Evolutionary conservation across 2,888 invertebrate genomes (phyloP).

Genomic region (Mimas tiliae): DNA sequence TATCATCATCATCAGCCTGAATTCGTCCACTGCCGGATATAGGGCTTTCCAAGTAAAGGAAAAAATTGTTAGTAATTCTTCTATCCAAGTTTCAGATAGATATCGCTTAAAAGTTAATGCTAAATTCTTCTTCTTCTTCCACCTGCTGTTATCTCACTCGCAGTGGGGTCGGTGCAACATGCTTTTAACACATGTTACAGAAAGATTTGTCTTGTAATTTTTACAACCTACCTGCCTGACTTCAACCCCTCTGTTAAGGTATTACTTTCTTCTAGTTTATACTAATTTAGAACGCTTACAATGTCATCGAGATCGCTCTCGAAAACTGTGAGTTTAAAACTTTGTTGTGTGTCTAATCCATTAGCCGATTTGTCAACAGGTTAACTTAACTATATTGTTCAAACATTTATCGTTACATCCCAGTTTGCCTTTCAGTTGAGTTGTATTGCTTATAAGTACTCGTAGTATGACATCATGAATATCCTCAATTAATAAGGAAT

Average conservation of each 20-base stretch:
- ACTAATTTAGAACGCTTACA: background rate
- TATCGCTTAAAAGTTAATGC: too few relatives aligned
- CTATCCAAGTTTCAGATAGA: too few relatives aligned
- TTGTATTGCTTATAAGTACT: conserved; percentile 1
- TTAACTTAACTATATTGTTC: conserved; percentile 10
- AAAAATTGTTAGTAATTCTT: background rate
- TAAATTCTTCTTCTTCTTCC: too few relatives aligned
- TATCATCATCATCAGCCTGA: too few relatives aligned
- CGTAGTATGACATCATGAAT: background rate
- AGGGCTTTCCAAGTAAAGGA: too few relatives aligned
- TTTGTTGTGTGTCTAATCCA: conserved; percentile 13
- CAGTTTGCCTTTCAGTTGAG: conserved; percentile 6
- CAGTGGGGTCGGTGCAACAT: too few relatives aligned
- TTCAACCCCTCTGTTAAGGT: too few relatives aligned
- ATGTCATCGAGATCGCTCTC: background rate
- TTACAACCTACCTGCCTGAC: too few relatives aligned
- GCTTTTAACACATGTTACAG: too few relatives aligned
- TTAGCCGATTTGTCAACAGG: conserved; percentile 1
- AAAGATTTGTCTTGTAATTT: too few relatives aligned
- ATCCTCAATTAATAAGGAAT: background rate
- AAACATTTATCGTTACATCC: background rate
- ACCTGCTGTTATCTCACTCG: too few relatives aligned
- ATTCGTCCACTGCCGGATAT: too few relatives aligned
- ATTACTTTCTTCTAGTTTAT: background rate
- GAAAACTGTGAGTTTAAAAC: background rate